phyloP scores from a whole-genome alignment of 2,113 vertebrate genomes.

The Callionymus lyra region DNA sequence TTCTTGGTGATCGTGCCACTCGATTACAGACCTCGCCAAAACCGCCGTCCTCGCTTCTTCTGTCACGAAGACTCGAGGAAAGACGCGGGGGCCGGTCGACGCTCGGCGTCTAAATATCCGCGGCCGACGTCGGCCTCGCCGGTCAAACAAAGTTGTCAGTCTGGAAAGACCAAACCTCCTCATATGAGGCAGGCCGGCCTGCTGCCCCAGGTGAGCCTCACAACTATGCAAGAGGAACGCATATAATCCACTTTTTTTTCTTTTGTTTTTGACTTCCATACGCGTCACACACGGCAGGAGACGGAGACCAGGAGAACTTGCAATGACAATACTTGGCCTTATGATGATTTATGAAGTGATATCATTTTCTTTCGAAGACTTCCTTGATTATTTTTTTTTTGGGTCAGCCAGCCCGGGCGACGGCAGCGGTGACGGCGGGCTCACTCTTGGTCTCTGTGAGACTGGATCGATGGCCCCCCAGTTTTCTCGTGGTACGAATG shows the following conservation, averaged over 20 bases:
- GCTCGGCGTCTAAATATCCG: too few relatives aligned
- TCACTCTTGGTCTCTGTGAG: slow-evolving; percentile 99
- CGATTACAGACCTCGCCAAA: too few relatives aligned
- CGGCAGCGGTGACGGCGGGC: slow-evolving; percentile 86
- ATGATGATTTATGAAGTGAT: slow-evolving; percentile 84
- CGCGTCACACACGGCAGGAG: slow-evolving; percentile 47
- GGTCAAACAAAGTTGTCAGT: slow-evolving; percentile 17
- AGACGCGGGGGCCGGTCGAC: too few relatives aligned
- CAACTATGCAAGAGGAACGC: slow-evolving; percentile 76
- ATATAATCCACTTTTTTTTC: slow-evolving; percentile 46
- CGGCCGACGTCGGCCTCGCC: too few relatives aligned
- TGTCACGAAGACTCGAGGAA: too few relatives aligned
- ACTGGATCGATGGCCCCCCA: slow-evolving; percentile 97
- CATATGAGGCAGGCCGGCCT: slow-evolving; percentile 46
- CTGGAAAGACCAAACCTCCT: slow-evolving; percentile 42
- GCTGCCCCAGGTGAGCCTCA: slow-evolving; percentile 50
- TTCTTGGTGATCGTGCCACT: too few relatives aligned
- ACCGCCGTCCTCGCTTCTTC: too few relatives aligned
- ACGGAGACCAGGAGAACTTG: slow-evolving; percentile 50
- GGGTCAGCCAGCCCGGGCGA: slow-evolving; percentile 88
- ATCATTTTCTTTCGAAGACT: slow-evolving; percentile 82
- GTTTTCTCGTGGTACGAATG: slow-evolving; percentile 99
- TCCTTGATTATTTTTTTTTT: slow-evolving; percentile 92
- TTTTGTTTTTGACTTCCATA: slow-evolving; percentile 18
- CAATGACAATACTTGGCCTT: slow-evolving; percentile 70